These are phyloP conservation scores for Drosophila paulistorum DNA, from an alignment of 1,140 invertebrate genomes.

Conservation along the genomic window DNA sequence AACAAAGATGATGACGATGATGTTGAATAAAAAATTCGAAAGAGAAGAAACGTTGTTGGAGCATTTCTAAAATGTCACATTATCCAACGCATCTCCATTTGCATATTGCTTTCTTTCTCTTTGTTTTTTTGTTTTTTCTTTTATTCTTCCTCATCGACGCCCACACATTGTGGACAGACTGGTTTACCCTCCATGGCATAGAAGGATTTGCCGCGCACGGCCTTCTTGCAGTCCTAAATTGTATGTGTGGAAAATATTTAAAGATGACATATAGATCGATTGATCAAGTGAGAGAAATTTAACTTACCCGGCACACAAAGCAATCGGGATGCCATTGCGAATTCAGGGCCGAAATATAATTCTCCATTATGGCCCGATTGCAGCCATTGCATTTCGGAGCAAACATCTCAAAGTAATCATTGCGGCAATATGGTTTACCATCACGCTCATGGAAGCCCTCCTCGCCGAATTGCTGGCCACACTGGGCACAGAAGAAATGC, in stretches of 20 bases:
- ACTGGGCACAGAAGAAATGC: constrained; percentile 99
- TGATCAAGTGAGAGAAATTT: background rate
- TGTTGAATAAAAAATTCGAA: constrained; percentile 7
- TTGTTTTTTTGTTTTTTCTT: background rate
- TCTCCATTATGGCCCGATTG: constrained; percentile 98
- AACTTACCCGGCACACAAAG: constrained; percentile 99
- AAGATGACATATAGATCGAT: background rate
- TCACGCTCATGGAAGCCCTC: constrained; percentile 98
- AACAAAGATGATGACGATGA: constrained; percentile 28
- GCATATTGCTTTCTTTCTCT: constrained; percentile 7
- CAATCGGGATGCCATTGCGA: constrained; percentile 99
- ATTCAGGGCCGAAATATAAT: constrained; percentile 99
- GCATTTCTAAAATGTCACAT: no score
- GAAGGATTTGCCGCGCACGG: constrained; percentile 96
- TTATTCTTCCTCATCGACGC: constrained; percentile 94
- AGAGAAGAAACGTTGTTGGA: constrained; percentile 27
- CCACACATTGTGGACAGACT: constrained; percentile 94
- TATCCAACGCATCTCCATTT: no score
- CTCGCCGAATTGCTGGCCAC: constrained; percentile 98
- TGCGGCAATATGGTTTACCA: constrained; percentile 96
- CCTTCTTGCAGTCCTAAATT: constrained; percentile 94
- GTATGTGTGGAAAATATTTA: background rate
- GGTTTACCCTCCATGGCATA: constrained; percentile 97
- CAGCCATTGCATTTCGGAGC: constrained; percentile 99
- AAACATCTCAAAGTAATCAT: constrained; percentile 99